Conservation (phyloP, 1,140 invertebrate species). For the Cotesia vestalis region DNA sequence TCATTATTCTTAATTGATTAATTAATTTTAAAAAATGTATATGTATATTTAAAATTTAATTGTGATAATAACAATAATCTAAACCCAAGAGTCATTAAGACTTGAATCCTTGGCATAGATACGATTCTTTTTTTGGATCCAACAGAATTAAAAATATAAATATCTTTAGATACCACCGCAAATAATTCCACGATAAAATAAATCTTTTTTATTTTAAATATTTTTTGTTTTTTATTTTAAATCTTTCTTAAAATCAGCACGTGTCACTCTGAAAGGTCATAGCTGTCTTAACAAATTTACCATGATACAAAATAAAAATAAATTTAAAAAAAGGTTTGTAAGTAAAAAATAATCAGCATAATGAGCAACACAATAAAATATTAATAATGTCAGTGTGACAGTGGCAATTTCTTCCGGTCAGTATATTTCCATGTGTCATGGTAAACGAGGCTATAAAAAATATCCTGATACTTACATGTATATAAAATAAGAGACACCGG, state of each 20-base stretch:
- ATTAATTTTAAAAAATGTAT: background rate
- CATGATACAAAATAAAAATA: background rate
- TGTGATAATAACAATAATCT: background rate
- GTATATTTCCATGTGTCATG: conserved; percentile 48
- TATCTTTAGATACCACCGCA: conserved; percentile 1
- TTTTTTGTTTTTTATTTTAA: background rate
- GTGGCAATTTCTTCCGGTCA: conserved; percentile 27
- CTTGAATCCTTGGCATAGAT: conserved; percentile 34
- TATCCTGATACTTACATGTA: background rate
- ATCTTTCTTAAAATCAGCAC: background rate
- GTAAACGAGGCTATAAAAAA: conserved; percentile 45
- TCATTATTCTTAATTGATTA: too few relatives aligned
- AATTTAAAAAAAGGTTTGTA: background rate
- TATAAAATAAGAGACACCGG: conserved; percentile 27
- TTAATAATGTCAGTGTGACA: too few relatives aligned
- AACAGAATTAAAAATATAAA: conserved; percentile 9
- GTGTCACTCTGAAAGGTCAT: conserved; percentile 10
- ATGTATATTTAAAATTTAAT: too few relatives aligned
- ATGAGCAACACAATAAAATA: background rate
- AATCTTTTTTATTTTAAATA: conserved; percentile 1
- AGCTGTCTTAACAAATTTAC: background rate
- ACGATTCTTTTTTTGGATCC: conserved; percentile 19
- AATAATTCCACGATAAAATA: too few relatives aligned
- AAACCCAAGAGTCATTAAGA: background rate
- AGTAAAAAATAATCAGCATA: conserved; percentile 18